Conservation (phyloP, 2,113 vertebrate species). For the Petrocephalus zakoni region DNA sequence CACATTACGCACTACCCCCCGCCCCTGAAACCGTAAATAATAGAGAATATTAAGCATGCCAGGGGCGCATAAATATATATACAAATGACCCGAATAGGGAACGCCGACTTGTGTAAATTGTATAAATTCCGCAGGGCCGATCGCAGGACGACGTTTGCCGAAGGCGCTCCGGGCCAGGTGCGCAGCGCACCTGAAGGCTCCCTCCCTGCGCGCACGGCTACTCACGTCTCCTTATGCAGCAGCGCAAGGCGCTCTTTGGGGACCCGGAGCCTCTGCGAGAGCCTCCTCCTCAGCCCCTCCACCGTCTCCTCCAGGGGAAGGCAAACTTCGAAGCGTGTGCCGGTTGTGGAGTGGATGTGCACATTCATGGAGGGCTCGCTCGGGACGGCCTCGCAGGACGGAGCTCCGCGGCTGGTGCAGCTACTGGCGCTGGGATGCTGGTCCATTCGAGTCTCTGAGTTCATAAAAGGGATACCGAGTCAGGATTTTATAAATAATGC, state of each 20-base stretch:
- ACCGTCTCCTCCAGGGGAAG: slow-evolving; percentile 75
- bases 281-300: slow-evolving; percentile 71
- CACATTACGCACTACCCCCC: not conserved
- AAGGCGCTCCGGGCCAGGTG: not conserved
- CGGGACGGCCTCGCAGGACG: slow-evolving; percentile 52
- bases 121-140: not conserved
- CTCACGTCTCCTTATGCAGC: slow-evolving; percentile 79
- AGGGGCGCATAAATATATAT: not conserved
- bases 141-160: not conserved
- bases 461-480: not conserved
- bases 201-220: slow-evolving; percentile 5
- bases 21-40: not conserved
- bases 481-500: not conserved
- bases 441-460: slow-evolving; percentile 61
- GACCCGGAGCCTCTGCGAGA: slow-evolving; percentile 74
- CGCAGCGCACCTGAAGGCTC: not conserved
- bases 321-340: slow-evolving; percentile 72
- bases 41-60: not conserved
- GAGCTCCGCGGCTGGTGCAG: slow-evolving; percentile 58
- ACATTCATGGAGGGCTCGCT: slow-evolving; percentile 64
- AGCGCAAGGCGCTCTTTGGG: slow-evolving; percentile 74
- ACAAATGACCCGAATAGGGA: not conserved
- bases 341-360: slow-evolving; percentile 73
- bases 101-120: not conserved
- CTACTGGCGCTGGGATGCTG: slow-evolving; percentile 63